Conservation (phyloP, 2,113 vertebrate genomes). For the Charina bottae region DNA sequence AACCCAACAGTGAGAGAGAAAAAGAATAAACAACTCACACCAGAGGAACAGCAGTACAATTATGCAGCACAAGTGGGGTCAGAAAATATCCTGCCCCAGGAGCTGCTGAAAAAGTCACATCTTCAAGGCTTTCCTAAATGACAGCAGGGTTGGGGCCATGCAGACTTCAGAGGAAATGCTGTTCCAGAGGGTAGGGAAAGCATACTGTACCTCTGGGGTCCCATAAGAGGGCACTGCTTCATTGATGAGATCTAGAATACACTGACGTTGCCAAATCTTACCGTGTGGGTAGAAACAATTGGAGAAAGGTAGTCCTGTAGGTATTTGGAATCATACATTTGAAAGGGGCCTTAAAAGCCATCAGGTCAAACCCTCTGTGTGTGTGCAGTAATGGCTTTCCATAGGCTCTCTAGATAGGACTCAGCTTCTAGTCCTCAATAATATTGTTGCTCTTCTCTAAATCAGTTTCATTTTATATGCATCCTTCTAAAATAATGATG, state of each 20-base stretch:
- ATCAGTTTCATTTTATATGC: no score
- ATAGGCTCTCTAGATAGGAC: no score
- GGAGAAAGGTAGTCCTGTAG: neutral
- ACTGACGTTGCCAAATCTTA: neutral
- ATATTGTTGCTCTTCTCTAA: no score
- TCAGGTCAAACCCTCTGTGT: neutral
- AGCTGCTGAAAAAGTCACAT: neutral
- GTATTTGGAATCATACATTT: neutral
- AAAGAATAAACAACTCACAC: neutral
- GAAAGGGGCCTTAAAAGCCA: neutral
- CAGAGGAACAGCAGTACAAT: neutral
- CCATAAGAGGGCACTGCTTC: neutral
- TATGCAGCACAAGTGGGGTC: neutral
- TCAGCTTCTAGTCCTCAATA: no score
- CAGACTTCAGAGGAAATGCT: neutral
- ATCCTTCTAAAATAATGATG: no score
- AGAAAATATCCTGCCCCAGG: neutral
- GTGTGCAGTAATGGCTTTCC: neutral
- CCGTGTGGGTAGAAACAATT: neutral
- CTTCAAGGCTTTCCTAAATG: neutral
- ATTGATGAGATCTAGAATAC: neutral
- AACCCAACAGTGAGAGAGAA: neutral
- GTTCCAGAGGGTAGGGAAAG: no score
- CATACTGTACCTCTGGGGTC: neutral
- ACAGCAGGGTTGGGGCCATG: neutral